Evolutionary conservation across 2,888 invertebrate species (phyloP).

Genomic region (Drosophila multiciliata): DNA sequence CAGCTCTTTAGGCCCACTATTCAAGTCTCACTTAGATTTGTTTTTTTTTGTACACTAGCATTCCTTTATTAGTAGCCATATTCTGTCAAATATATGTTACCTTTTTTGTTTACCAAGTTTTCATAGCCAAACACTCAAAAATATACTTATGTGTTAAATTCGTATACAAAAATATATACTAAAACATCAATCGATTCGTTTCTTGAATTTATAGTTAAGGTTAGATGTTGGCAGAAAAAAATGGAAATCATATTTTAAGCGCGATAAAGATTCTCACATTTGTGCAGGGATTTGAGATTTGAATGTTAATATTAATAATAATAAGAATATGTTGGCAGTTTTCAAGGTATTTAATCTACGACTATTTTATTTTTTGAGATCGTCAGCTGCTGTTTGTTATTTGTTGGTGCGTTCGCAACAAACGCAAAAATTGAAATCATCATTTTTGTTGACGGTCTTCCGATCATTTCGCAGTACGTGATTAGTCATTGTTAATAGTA

Average conservation of each 20-base stretch:
- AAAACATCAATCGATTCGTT: background rate
- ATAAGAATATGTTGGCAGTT: background rate
- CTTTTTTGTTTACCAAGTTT: background rate
- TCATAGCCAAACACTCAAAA: background rate
- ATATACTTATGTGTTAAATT: background rate
- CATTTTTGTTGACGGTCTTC: constrained; percentile 41
- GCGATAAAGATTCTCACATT: background rate
- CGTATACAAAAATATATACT: background rate
- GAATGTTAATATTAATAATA: background rate
- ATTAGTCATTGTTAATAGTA: constrained; percentile 24
- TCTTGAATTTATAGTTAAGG: background rate
- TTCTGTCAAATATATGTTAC: background rate
- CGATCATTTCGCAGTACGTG: constrained; percentile 42
- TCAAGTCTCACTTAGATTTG: constrained; percentile 56
- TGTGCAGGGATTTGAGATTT: background rate
- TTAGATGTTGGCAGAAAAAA: background rate
- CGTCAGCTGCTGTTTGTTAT: constrained; percentile 52
- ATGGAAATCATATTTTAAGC: background rate
- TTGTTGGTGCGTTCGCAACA: constrained; percentile 6
- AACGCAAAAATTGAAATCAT: constrained; percentile 51
- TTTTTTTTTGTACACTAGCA: constrained; percentile 7
- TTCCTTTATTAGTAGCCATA: background rate
- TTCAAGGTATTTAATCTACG: background rate
- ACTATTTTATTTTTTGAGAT: constrained; percentile 1
- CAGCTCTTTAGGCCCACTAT: constrained; percentile 20